phyloP scores from a whole-genome alignment of 2,113 vertebrate genomes.

The Seriola rivoliana region DNA sequence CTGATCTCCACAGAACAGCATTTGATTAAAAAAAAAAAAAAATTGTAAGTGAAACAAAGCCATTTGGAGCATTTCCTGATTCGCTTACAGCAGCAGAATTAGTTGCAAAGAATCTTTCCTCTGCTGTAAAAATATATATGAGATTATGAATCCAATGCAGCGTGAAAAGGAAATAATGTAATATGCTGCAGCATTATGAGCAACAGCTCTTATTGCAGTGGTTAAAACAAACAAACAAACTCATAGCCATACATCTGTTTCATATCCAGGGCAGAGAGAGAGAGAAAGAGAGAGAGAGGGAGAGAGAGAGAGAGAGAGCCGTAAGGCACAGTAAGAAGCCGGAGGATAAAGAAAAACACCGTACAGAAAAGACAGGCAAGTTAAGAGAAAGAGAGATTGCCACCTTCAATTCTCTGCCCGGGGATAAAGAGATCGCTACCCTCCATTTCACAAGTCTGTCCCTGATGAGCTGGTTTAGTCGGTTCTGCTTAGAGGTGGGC shows the following conservation, averaged over 20 bases:
- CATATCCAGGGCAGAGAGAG: slow-evolving; percentile 12
- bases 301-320: background rate
- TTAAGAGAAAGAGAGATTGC: slow-evolving; percentile 73
- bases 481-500: slow-evolving; percentile 75
- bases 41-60: slow-evolving; percentile 11
- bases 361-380: slow-evolving; percentile 36
- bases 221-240: slow-evolving; percentile 27
- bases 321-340: background rate
- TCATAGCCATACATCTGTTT: slow-evolving; percentile 34
- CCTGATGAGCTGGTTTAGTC: slow-evolving; percentile 78
- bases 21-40: background rate
- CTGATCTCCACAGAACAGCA: background rate
- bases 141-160: slow-evolving; percentile 2
- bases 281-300: too few species aligned
- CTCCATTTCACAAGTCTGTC: slow-evolving; percentile 73
- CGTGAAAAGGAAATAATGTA: slow-evolving; percentile 9
- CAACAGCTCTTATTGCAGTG: background rate
- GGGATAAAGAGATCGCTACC: slow-evolving; percentile 76
- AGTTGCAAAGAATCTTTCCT: background rate
- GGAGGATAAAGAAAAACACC: slow-evolving; percentile 40
- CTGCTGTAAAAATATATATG: background rate
- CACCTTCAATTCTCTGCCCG: slow-evolving; percentile 69
- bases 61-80: slow-evolving; percentile 8
- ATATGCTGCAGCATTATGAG: slow-evolving; percentile 14
- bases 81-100: slow-evolving; percentile 2